Evolutionary conservation across 2,113 vertebrate species (phyloP).

Genomic region (Ramphastos sulfuratus): DNA sequence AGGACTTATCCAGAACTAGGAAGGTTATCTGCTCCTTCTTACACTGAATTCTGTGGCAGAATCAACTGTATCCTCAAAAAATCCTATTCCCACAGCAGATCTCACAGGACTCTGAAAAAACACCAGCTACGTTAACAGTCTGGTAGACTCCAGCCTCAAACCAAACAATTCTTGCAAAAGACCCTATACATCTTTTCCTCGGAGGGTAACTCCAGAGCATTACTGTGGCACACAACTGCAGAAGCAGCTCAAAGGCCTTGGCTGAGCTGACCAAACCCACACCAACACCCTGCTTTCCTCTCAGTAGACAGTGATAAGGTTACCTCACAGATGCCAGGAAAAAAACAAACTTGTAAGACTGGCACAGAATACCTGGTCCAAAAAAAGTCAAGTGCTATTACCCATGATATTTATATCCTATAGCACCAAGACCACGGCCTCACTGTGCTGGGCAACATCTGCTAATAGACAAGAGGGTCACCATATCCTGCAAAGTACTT

Average conservation of each 20-base stretch:
- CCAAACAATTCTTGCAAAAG: neutral
- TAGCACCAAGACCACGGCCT: neutral
- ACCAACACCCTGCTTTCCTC: neutral
- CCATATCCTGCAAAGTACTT: neutral
- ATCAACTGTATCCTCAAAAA: neutral
- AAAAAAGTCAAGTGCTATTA: neutral
- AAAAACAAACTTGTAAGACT: neutral
- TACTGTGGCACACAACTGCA: neutral
- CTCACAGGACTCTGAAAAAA: neutral
- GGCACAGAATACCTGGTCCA: neutral
- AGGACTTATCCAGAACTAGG: neutral
- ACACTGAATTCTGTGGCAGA: neutral
- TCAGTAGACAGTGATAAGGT: neutral
- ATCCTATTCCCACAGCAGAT: neutral
- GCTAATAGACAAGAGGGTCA: neutral
- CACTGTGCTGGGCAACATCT: neutral
- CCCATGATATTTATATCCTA: neutral
- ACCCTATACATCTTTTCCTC: accelerated
- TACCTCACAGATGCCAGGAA: neutral
- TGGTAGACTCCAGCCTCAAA: neutral
- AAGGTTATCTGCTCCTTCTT: neutral
- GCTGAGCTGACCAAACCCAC: neutral
- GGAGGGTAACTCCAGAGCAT: neutral
- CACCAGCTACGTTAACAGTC: neutral
- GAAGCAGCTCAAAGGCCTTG: neutral